phyloP scores from a whole-genome alignment of 2,113 vertebrate species.

The Fregetta grallaria region DNA sequence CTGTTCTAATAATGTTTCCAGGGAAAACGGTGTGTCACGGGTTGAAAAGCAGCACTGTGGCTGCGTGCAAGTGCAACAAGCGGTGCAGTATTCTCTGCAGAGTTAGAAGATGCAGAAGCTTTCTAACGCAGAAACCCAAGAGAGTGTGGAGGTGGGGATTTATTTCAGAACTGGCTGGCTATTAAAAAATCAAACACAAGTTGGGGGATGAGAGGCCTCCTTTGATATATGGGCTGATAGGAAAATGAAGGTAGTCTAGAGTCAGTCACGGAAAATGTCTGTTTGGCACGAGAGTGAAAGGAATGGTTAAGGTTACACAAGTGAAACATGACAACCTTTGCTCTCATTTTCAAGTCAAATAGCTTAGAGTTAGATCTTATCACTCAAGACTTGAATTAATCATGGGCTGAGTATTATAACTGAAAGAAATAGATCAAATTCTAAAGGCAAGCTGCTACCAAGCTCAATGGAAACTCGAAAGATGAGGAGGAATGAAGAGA shows the following conservation, averaged over 20 bases:
- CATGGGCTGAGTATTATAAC: not conserved
- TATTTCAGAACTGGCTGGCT: not conserved
- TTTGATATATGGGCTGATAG: not conserved
- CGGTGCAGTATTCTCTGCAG: not conserved
- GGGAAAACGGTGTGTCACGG: not conserved
- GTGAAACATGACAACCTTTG: not conserved
- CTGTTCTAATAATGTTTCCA: not conserved
- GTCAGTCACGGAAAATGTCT: not conserved
- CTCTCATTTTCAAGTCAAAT: slow-evolving; percentile 31
- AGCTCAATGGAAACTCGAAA: not conserved
- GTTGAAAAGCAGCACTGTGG: not conserved
- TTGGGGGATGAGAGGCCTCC: not conserved
- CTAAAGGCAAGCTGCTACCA: slow-evolving; percentile 11
- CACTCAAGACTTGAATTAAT: slow-evolving; percentile 29
- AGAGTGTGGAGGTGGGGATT: not conserved
- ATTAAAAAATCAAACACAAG: not conserved
- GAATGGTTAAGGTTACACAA: not conserved
- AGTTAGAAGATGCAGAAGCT: not conserved
- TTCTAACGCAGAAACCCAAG: not conserved
- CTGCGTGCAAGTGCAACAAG: not conserved
- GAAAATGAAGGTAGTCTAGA: not conserved
- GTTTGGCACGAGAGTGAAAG: not conserved
- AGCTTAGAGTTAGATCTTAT: slow-evolving; percentile 33
- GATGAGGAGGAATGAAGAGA: not conserved
- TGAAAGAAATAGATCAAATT: not conserved